phyloP scores from a whole-genome alignment of 2,888 invertebrate genomes.

The Antheraea assamensis region DNA sequence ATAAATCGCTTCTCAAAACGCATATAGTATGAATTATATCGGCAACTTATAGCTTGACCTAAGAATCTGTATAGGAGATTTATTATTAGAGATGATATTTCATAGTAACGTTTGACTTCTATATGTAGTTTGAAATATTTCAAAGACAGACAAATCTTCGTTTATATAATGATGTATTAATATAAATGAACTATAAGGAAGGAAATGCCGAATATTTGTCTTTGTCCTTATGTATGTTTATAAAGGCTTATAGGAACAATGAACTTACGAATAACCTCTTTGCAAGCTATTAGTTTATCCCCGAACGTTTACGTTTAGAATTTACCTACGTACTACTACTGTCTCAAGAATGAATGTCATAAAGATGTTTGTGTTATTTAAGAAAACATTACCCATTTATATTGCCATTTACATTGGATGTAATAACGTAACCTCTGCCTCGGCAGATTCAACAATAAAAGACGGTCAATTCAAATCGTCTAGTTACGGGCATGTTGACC shows the following conservation, averaged over 20 bases:
- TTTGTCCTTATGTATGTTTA: neutral
- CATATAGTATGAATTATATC: neutral
- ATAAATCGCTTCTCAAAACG: neutral
- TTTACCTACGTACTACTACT: neutral
- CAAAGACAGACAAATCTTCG: neutral
- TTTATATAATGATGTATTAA: neutral
- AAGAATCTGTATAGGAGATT: neutral
- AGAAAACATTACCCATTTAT: neutral
- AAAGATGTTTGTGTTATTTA: neutral
- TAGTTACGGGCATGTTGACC: conserved; percentile 37
- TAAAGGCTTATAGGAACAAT: neutral
- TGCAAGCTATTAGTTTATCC: neutral
- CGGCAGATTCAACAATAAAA: conserved; percentile 15
- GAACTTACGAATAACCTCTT: neutral
- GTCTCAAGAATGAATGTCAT: neutral
- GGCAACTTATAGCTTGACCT: neutral
- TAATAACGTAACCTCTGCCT: conserved; percentile 7
- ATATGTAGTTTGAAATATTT: neutral
- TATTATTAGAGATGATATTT: neutral
- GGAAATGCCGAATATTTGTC: neutral
- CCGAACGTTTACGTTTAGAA: too few species aligned
- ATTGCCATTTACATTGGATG: neutral
- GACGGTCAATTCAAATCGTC: conserved; percentile 19
- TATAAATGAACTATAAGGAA: neutral
- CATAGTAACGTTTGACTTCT: neutral